Evolutionary conservation across 2,797 vertebrate species (phyloP), one percentile per base, ranked within the genome.

Genomic region (Fistularia commersonii): DNA sequence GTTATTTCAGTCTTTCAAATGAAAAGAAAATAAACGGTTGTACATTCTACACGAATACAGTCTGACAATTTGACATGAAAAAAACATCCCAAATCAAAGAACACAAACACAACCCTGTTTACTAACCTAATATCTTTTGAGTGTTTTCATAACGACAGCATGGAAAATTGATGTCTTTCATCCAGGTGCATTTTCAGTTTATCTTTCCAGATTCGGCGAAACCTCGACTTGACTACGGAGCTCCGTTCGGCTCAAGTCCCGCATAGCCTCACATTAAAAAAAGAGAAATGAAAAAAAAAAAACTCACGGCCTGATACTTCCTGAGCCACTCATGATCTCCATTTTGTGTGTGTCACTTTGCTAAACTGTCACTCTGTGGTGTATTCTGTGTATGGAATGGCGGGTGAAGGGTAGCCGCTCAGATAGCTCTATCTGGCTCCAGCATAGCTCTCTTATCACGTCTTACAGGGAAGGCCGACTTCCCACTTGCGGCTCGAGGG

Each of bases 351-450:
- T 41, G 67, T 61, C 53, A 66, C 71, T 63, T 54, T 48, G 49
- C 72, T 54, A 63, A 50, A 64, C 72, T 32, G 76, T 71, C 62
- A 51, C 52, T 63, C 60, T 44, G 57, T 58, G 8, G 46, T 45
- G 63, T 69, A 41, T 64, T 73, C 70, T 81, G 52, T 51, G 61
- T 59, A 53, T 79, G 81, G 79, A 79, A 86, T 87, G 84, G 83
- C 57, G 82, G 83, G 72, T 82, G 31, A 23, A 11, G 74, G 80
- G 81, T 69, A 78, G 66, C 69, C 37, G 64, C 74, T 83, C 73
- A 78, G 91, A 91, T 91, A 91, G 88, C 84, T 83, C 77, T 91
- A 91, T 92, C 90, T 87, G 68, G 49, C 46, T 38, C 59, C 76
- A 72, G 76, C 90, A 90, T 85, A 79, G 80, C 72, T 64, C 62